Percentiles rank a stretch among this genome's conserved stretches.
phyloP scores from a whole-genome alignment of 1,140 invertebrate species.

The Philotrypesis tridentata region DNA sequence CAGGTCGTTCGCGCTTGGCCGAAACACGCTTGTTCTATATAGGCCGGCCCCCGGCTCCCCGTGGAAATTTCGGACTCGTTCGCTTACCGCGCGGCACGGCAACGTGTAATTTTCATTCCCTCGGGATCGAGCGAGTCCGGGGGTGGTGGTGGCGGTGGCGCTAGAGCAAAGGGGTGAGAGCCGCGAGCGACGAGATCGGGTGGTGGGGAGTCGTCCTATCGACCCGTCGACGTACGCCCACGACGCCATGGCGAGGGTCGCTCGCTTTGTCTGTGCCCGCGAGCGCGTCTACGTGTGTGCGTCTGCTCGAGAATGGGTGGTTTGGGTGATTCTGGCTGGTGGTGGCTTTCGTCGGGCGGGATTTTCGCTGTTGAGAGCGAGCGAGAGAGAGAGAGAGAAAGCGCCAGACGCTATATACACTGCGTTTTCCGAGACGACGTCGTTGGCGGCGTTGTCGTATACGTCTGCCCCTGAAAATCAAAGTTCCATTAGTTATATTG shows the following conservation, averaged over 20 bases:
- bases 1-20: too few species aligned
- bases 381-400: too few species aligned
- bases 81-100: neutral
- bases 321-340: neutral
- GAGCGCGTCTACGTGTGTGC: too few species aligned
- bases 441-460: neutral
- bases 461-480: slow-evolving; percentile 45
- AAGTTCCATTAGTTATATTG: slow-evolving; percentile 40
- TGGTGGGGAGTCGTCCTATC: slow-evolving; percentile 61
- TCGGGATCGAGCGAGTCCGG: slow-evolving; percentile 33
- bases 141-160: slow-evolving; percentile 46
- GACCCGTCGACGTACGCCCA: slow-evolving; percentile 64
- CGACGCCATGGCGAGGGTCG: slow-evolving; percentile 59
- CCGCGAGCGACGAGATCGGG: slow-evolving; percentile 40
- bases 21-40: too few species aligned
- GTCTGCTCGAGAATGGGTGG: neutral
- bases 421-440: neutral
- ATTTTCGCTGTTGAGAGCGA: neutral
- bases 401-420: neutral
- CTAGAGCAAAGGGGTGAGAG: slow-evolving; percentile 48
- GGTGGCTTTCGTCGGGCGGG: slow-evolving; percentile 26
- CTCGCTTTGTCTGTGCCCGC: neutral
- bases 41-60: neutral
- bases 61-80: slow-evolving; percentile 34
- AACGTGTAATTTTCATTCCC: slow-evolving; percentile 45